Base-by-base conservation (phyloP, 2,888 invertebrate species). In the Cheilosia impressa region DNA sequence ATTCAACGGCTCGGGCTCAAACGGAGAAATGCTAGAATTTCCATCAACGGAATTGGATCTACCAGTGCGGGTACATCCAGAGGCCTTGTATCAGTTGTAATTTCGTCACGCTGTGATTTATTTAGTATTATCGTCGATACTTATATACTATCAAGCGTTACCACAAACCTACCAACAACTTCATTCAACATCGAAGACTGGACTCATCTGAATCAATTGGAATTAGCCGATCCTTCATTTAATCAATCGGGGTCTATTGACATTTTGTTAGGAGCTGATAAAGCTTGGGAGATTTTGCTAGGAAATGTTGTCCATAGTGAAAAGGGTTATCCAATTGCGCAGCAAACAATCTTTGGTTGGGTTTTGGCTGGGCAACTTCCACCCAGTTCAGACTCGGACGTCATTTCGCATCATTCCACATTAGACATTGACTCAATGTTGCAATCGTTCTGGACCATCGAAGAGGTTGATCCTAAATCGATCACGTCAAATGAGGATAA, bases 81-180 rank as follows among this genome's bases (percentile, higher is more conserved):
- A 55, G 34, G 31, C 34, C 55, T 41, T 5, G 13, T 19, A 10
- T 43, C 45, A 2, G 17, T 45, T 7, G 27, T 17, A 17, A 27
- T 62, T 15, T n/a, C 17, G 19, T 45, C 62, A 45, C 62, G 62
- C 27, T 62, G 45, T 27, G 27, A 27, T 27, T 27, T 27, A 27
- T 27, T 27, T 27, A 27, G 13, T 24, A 17, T 7, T 27, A 27
- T 27, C 27, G 27, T 27, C 27, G 27, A 27, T 27, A 27, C 4
- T 27, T 27, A 27, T 27, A 27, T 27, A 27, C 27, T 27, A 27
- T 27, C 27, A 27, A 27, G 27, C 27, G 27, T 27, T 27, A 27
- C 27, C 27, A 27, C 27, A 4, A 27, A 27, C 5, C 5, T 27
- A 22, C 22, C 22, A 22, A 27, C 27, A 27, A 27, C 27, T 5